phyloP scores from a whole-genome alignment of 2,797 vertebrate genomes.

The Argyrosomus regius region DNA sequence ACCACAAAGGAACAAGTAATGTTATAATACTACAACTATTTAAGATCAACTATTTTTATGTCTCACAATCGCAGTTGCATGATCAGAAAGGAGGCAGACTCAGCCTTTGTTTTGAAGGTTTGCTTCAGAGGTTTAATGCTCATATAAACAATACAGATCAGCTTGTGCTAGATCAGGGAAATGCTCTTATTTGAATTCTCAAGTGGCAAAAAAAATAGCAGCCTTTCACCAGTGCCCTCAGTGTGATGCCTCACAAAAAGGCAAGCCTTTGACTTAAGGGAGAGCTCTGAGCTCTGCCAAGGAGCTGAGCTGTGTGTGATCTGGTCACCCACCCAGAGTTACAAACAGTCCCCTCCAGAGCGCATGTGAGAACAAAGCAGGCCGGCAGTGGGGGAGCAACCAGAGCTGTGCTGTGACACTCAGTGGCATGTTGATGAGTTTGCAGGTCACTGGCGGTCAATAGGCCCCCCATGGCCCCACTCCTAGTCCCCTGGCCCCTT shows the following conservation, averaged over 20 bases:
- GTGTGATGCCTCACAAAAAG: conserved; percentile 61
- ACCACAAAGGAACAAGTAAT: not conserved
- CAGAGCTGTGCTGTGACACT: conserved; percentile 79
- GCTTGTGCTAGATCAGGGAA: conserved; percentile 30
- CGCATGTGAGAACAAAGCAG: conserved; percentile 77
- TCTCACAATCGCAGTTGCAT: not conserved
- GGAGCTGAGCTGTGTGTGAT: conserved; percentile 74
- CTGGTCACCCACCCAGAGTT: conserved; percentile 77
- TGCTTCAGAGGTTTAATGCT: conserved; percentile 20
- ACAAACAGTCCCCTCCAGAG: conserved; percentile 73
- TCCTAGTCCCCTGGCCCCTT: conserved; percentile 78
- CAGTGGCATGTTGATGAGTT: conserved; percentile 88
- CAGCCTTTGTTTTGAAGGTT: conserved; percentile 5
- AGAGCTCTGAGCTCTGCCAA: conserved; percentile 52
- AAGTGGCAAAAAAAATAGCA: conserved; percentile 36
- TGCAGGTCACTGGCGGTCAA: conserved; percentile 85
- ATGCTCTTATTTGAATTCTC: conserved; percentile 39
- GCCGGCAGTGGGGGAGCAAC: conserved; percentile 74
- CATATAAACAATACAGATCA: conserved; percentile 21
- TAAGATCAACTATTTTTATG: not conserved
- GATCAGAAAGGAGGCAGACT: conserved; percentile 1
- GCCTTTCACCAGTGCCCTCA: conserved; percentile 40
- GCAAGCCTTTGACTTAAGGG: conserved; percentile 51
- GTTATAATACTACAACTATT: not conserved
- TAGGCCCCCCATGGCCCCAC: conserved; percentile 83